phyloP scores from a whole-genome alignment of 2,888 invertebrate species.

The Drymonia ruficornis region DNA sequence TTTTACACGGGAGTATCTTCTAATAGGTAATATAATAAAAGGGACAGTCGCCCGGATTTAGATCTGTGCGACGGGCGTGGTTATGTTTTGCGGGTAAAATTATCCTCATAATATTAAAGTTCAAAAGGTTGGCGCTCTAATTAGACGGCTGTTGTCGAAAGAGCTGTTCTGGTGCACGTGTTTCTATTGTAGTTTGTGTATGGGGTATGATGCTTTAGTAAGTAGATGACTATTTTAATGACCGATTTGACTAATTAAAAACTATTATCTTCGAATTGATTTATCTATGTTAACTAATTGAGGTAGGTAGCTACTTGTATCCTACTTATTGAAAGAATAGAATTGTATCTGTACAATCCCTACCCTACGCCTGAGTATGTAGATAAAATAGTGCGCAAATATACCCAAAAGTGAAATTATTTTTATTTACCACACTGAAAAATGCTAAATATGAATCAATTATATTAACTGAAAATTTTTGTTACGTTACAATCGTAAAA shows the following conservation, averaged over 20 bases:
- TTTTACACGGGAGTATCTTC: constrained; percentile 65
- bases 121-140: constrained; percentile 39
- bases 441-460: no score
- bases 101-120: constrained; percentile 47
- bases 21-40: constrained; percentile 62
- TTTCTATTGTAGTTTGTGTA: constrained; percentile 39
- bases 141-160: constrained; percentile 32
- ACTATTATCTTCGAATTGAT: no score
- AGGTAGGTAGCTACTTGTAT: no score
- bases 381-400: no score
- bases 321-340: no score
- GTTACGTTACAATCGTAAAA: no score
- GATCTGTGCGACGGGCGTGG: constrained; percentile 43
- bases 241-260: constrained; percentile 4
- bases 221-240: background rate
- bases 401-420: no score
- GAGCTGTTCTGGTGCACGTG: constrained; percentile 40
- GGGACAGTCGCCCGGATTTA: constrained; percentile 59
- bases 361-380: no score
- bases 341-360: no score
- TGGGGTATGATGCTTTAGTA: constrained; percentile 7
- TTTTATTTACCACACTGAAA: no score
- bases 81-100: constrained; percentile 54
- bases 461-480: no score
- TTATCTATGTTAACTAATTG: background rate